Evolutionary conservation across 2,888 invertebrate genomes (phyloP), one percentile per base, ranked within the genome.

Genomic region (Stratiomys singularior): DNA sequence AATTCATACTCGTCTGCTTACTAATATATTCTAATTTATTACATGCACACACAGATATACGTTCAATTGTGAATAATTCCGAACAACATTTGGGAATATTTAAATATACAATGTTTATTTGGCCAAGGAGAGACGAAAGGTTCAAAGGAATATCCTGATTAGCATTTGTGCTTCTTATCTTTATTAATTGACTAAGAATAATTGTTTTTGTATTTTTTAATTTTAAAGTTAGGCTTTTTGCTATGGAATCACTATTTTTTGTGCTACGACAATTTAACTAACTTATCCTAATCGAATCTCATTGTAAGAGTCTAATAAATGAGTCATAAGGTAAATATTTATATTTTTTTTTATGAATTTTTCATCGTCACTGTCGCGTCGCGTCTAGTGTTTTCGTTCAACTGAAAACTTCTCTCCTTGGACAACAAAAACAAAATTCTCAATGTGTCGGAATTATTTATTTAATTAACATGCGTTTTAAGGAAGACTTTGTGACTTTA

Each of bases 401-500:
- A 44, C 37, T 44, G 27, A 47, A 67, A 37, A 46, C 23, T 21
- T 30, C 74, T 74, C 66, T 69, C 58, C 74, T 58, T 60, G 3
- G 66, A 71, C 66, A 77, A 69, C 77, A 23, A 69, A n/a, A 58
- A 66, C 67, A 23, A 56, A 66, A 78, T 79, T 81, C 81, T 79
- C 78, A 80, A 81, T 80, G 78, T 78, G 80, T 52, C 77, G 60
- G 81, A 81, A 80, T 79, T 79, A 67, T 52, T 77, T 77, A 47
- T 71, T 78, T 81, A 80, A 81, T 81, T 81, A 81, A 81, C 80
- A 79, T 80, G 77, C 78, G 77, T 79, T 60, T 81, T 81, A 80
- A 80, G 81, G 81, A 81, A 81, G 81, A 81, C 81, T 81, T 81
- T 79, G 80, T 80, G 81, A 80, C 79, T 80, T 81, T 79, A 77